Base-by-base conservation (phyloP, 2,113 vertebrate species). In the Rhinolophus sinicus region DNA sequence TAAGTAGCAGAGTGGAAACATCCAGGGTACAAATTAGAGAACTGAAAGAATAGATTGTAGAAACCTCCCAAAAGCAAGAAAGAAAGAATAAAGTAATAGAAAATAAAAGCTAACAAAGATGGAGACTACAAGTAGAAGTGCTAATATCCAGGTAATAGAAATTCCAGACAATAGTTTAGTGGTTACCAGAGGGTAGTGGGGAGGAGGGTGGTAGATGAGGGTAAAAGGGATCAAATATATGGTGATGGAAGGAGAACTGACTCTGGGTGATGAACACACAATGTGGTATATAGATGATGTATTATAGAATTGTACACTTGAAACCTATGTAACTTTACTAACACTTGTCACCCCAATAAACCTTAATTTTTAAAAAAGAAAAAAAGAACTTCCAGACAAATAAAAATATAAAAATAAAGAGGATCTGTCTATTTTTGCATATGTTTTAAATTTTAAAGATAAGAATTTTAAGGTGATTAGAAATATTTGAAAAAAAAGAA, bases 361-460 rank as follows among this genome's bases (percentile, higher is more conserved):
- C 40, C 40, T 44, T 44, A 44, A 44, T 44, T 44, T 44, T 6
- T 6, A 44, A 44, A 44, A 44, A 44, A 44, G 40, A 40, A 5
- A 40, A 44, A 44, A 44, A 40, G 62, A 38, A 88, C 72, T 77
- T 12, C 44, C 30, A 28, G 28, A 72, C 30, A 70, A 70, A 72
- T 26, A 47, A 75, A 80, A 92, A 94, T 54, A 54, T 38, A 47
- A 75, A 80, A 92, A 94, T 54, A 54, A 72, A 81, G 21, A 67
- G 0, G 11, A 33, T 69, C 44, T 80, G 44, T 88, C 35, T 64
- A 19, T 50, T 62, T 84, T 54, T 88, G 40, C 50, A 1, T 60
- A 12, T 50, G 28, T 77, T 76, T 89, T 33, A 65, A 89, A 72
- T 67, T 73, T 65, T 56, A 89, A 28, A 64, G 22, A 84, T 70